A percentile compares a stretch with the other conserved stretches of the same genome.
phyloP scores from a whole-genome alignment of 2,113 vertebrate genomes.

The Sclerurus mexicanus region DNA sequence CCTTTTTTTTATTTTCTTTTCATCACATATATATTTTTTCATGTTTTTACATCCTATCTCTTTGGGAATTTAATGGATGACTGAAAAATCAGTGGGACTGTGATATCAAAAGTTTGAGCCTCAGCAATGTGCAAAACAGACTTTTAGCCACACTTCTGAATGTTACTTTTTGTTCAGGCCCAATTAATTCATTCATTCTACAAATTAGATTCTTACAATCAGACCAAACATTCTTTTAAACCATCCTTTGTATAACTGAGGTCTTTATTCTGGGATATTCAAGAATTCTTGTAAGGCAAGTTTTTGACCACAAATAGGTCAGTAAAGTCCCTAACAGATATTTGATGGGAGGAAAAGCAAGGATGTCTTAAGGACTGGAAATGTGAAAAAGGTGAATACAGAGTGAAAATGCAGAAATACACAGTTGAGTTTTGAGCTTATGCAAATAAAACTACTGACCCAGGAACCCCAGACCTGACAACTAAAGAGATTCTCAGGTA shows the following conservation, averaged over 20 bases:
- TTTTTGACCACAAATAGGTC: not conserved
- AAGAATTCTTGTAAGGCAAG: not conserved
- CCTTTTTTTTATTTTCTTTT: not conserved
- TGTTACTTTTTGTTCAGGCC: not conserved
- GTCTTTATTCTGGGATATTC: not conserved
- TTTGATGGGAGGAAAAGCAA: not conserved
- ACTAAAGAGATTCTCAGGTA: not conserved
- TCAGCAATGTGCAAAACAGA: not conserved
- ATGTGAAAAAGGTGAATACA: not conserved
- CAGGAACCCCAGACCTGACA: not conserved
- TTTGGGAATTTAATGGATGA: not conserved
- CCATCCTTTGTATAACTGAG: not conserved
- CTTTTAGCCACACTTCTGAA: not conserved
- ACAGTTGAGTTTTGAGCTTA: not conserved
- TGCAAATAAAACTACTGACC: not conserved
- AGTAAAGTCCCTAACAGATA: not conserved
- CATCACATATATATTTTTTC: not conserved
- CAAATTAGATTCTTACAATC: not conserved
- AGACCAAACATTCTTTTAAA: not conserved
- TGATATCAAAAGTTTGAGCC: not conserved
- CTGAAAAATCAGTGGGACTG: not conserved
- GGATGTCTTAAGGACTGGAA: not conserved
- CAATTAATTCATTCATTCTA: not conserved
- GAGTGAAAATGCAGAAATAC: not conserved
- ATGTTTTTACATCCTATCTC: not conserved